These are phyloP conservation scores for Teleiodes luculella DNA, from an alignment of 2,888 invertebrate genomes.

Conservation along the genomic window DNA sequence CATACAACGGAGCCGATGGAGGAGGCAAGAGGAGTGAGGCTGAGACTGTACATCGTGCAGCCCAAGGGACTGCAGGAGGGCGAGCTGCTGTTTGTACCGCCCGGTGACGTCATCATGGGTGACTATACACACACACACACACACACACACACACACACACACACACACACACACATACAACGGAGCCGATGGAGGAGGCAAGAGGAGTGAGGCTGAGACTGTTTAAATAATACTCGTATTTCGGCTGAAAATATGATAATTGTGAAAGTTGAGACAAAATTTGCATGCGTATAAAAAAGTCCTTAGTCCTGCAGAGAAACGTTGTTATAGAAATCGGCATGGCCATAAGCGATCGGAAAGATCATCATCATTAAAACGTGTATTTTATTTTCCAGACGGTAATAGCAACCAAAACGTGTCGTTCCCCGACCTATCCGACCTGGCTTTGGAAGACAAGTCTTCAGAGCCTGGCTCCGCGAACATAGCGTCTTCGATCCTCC, in stretches of 20 bases:
- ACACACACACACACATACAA: too few relatives aligned
- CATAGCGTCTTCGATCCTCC: constrained; percentile 58
- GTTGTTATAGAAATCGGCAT: too few relatives aligned
- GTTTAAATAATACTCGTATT: too few relatives aligned
- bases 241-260: too few relatives aligned
- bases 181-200: constrained; percentile 35
- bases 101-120: too few relatives aligned
- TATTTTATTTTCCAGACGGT: not conserved
- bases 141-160: too few relatives aligned
- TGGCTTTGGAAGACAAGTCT: constrained; percentile 43
- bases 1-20: too few relatives aligned
- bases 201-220: constrained; percentile 20
- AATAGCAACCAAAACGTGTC: not conserved
- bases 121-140: too few relatives aligned
- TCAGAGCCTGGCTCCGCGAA: constrained; percentile 34
- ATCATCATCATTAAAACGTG: not conserved
- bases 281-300: too few relatives aligned
- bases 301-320: too few relatives aligned
- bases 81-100: not conserved
- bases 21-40: constrained; percentile 38
- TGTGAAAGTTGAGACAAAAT: too few relatives aligned
- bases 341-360: too few relatives aligned
- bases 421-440: constrained; percentile 41
- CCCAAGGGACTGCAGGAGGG: not conserved
- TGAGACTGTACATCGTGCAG: not conserved